Evolutionary conservation across 2,113 vertebrate species (phyloP).

Genomic region (Saguinus imperator): DNA sequence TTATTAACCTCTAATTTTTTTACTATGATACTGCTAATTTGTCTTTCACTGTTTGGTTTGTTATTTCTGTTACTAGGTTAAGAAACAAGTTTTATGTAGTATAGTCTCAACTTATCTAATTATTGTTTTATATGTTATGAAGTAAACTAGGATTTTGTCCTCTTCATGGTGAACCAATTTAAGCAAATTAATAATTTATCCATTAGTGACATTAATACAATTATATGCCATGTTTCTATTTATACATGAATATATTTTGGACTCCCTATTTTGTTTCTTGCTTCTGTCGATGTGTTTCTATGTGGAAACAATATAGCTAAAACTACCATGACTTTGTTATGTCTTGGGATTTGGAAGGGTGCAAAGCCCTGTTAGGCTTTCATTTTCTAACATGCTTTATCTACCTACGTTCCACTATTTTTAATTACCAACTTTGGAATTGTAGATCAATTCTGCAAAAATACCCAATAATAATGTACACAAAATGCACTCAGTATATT

Average conservation of each 20-base stretch:
- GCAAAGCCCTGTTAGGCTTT: neutral
- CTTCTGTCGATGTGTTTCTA: neutral
- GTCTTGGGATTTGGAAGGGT: neutral
- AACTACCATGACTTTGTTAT: neutral
- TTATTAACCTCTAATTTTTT: neutral
- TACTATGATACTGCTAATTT: neutral
- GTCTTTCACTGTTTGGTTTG: neutral
- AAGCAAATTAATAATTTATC: neutral
- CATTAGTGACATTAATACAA: neutral
- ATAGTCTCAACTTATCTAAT: neutral
- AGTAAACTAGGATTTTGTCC: neutral
- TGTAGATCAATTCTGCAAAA: neutral
- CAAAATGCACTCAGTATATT: neutral
- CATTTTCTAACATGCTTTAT: neutral
- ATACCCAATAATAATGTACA: neutral
- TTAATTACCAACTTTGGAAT: neutral
- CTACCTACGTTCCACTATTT: neutral
- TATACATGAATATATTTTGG: neutral
- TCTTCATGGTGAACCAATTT: neutral
- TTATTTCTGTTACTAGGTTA: neutral
- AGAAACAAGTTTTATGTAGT: neutral
- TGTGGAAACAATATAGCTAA: neutral
- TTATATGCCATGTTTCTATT: neutral
- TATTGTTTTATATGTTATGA: neutral
- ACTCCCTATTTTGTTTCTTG: neutral